phyloP scores from a whole-genome alignment of 2,113 vertebrate species.

The Oncorhynchus gorbuscha region DNA sequence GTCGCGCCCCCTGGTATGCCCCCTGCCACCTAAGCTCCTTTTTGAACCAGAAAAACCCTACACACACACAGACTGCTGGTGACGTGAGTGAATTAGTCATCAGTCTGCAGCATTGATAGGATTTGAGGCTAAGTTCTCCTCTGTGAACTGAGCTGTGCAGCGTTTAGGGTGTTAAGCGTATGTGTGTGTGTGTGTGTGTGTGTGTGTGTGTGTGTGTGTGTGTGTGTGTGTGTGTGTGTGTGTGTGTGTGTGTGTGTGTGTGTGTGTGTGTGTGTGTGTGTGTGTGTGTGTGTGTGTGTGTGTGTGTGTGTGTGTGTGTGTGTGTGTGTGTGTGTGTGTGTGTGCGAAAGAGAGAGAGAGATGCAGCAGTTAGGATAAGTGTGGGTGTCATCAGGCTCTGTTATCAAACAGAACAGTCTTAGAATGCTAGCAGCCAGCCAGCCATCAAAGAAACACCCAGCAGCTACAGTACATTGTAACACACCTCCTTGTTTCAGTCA shows the following conservation, averaged over 20 bases:
- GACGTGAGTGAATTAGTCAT: not conserved
- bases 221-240: not conserved
- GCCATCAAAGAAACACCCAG: conserved; percentile 29
- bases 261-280: conserved; percentile 27
- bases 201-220: not conserved
- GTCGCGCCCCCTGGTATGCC: no score
- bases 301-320: no score
- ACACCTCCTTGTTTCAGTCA: not conserved
- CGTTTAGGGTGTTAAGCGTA: not conserved
- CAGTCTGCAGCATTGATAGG: no score
- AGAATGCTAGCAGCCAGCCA: conserved; percentile 20
- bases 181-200: conserved; percentile 32
- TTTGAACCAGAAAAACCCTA: not conserved
- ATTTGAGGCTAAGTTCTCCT: conserved; percentile 1
- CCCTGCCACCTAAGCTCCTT: no score
- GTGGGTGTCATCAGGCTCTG: conserved; percentile 34
- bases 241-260: conserved; percentile 13
- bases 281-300: conserved; percentile 10
- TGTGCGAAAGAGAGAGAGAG: not conserved
- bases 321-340: conserved; percentile 23
- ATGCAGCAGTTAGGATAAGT: not conserved
- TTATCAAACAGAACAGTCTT: conserved; percentile 52
- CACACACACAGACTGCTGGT: not conserved
- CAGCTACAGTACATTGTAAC: not conserved
- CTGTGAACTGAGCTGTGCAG: not conserved